Conservation (phyloP, 64 coral and sea anemone genomes). For the Porites lutea region DNA sequence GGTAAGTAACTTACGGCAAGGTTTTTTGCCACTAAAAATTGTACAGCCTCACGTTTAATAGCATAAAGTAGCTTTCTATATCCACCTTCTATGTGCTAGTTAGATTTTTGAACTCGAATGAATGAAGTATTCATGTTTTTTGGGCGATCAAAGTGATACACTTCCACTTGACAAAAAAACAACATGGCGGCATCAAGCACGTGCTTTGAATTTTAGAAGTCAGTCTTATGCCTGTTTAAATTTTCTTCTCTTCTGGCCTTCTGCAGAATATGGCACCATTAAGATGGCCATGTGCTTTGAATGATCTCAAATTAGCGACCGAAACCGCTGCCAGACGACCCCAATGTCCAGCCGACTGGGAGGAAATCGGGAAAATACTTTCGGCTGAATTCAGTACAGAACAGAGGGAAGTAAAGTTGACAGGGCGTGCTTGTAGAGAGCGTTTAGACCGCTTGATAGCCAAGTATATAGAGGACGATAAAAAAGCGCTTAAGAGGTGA, state of each 20-base stretch:
- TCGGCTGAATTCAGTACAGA: slow-evolving; percentile 6
- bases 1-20: slow-evolving; percentile 45
- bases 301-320: slow-evolving; percentile 12
- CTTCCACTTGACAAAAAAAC: slow-evolving; percentile 43
- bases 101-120: slow-evolving; percentile 35
- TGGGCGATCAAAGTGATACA: slow-evolving; percentile 17
- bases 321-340: not conserved
- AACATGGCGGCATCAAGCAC: slow-evolving; percentile 42
- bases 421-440: slow-evolving; percentile 37
- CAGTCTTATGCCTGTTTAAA: not conserved
- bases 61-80: slow-evolving; percentile 24
- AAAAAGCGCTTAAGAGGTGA: slow-evolving; percentile 6
- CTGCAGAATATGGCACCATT: not conserved
- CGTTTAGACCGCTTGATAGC: slow-evolving; percentile 18
- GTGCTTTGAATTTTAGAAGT: not conserved
- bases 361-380: not conserved
- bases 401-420: not conserved
- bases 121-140: slow-evolving; percentile 11
- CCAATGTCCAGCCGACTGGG: not conserved
- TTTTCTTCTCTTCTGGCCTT: not conserved
- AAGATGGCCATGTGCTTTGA: not conserved
- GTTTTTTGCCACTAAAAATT: slow-evolving; percentile 63
- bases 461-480: slow-evolving; percentile 24
- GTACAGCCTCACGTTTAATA: slow-evolving; percentile 42
- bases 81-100: slow-evolving; percentile 5